phyloP scores from a whole-genome alignment of 2,888 invertebrate species.

The Acholoe squamosa region DNA sequence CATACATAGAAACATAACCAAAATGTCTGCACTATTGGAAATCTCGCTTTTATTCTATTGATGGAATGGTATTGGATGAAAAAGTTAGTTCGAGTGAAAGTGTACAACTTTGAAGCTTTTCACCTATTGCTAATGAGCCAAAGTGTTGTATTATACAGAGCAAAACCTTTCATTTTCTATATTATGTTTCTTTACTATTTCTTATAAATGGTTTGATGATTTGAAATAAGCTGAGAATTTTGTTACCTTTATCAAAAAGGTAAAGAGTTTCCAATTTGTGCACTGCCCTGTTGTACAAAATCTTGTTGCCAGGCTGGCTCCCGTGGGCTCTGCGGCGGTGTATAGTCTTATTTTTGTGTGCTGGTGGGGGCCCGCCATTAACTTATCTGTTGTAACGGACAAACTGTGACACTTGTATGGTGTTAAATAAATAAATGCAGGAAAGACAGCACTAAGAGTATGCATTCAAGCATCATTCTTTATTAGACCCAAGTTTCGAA shows the following conservation, averaged over 20 bases:
- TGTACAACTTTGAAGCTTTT: too few relatives aligned
- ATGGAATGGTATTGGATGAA: not conserved
- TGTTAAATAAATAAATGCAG: not conserved
- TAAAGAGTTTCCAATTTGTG: not conserved
- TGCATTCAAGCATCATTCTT: not conserved
- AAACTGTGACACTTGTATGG: not conserved
- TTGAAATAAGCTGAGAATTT: not conserved
- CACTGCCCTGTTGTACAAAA: not conserved
- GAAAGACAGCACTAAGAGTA: not conserved
- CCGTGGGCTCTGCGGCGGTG: not conserved
- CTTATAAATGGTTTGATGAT: not conserved
- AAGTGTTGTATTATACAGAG: not conserved
- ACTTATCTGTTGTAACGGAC: not conserved
- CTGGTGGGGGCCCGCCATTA: constrained; percentile 38
- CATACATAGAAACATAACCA: too few relatives aligned
- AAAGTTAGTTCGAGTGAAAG: not conserved
- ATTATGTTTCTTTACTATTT: too few relatives aligned
- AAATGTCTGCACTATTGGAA: too few relatives aligned
- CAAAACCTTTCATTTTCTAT: too few relatives aligned
- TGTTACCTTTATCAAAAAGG: not conserved
- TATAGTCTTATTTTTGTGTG: constrained; percentile 33
- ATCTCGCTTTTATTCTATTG: not conserved
- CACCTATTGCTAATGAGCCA: not conserved
- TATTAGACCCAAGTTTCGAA: too few relatives aligned
- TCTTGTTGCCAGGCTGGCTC: not conserved